Percentiles rank a stretch among this genome's conserved stretches.
These are phyloP conservation scores for Coelopa frigida DNA, from an alignment of 1,140 invertebrate genomes.

Conservation along the genomic window DNA sequence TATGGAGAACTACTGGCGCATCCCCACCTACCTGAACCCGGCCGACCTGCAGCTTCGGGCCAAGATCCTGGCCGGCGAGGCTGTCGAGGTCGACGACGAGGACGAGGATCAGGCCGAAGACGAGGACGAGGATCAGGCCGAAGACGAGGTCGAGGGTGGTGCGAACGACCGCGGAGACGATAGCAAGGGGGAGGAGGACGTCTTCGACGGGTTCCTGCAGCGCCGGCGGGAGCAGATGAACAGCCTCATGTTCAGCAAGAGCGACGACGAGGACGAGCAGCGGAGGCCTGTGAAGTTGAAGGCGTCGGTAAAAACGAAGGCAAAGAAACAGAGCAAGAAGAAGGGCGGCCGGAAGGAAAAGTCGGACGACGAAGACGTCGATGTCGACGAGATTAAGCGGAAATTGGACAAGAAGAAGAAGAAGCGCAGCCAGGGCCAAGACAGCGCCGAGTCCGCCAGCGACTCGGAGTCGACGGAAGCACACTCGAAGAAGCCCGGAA, in stretches of 20 bases:
- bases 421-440: conserved; percentile 24
- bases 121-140: conserved; percentile 6
- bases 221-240: conserved; percentile 31
- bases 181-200: conserved; percentile 24
- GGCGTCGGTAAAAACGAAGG: conserved; percentile 16
- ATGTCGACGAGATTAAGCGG: conserved; percentile 25
- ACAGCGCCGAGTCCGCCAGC: conserved; percentile 22
- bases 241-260: conserved; percentile 37
- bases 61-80: conserved; percentile 32
- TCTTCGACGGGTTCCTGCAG: conserved; percentile 25
- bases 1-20: conserved; percentile 55
- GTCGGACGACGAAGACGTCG: conserved; percentile 12
- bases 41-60: conserved; percentile 44
- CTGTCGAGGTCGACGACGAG: conserved; percentile 44
- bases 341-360: conserved; percentile 16
- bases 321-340: conserved; percentile 14
- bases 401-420: conserved; percentile 31
- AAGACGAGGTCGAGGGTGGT: conserved; percentile 9
- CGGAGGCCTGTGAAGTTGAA: conserved; percentile 18
- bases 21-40: conserved; percentile 47
- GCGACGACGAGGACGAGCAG: conserved; percentile 35
- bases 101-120: conserved; percentile 18
- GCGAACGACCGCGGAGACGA: conserved; percentile 4
- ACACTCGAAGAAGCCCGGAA: neutral
- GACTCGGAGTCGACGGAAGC: neutral